Evolutionary conservation across 2,113 vertebrate genomes (phyloP).

Genomic region (Tragulus kanchil): DNA sequence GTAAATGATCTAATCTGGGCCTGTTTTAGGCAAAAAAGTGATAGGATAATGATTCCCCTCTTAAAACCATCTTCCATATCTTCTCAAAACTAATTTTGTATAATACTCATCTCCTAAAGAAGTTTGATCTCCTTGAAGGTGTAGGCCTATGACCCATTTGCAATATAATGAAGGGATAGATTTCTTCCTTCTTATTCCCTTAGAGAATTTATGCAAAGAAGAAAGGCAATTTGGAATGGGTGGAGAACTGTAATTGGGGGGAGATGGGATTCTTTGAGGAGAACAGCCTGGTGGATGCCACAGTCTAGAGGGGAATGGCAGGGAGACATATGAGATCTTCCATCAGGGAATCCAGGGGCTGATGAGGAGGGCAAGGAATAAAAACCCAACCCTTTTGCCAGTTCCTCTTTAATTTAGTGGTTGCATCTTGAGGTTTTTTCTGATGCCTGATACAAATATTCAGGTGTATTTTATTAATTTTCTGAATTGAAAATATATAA

Average conservation of each 20-base stretch:
- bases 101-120: conserved; percentile 15
- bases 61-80: neutral
- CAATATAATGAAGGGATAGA: neutral
- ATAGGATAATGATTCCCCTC: neutral
- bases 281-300: neutral
- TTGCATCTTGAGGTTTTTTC: neutral
- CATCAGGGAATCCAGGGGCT: neutral
- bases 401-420: neutral
- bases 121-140: neutral
- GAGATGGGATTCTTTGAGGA: neutral
- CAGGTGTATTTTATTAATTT: neutral
- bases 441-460: neutral
- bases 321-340: neutral
- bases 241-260: neutral
- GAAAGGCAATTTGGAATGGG: neutral
- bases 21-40: neutral
- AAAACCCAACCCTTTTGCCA: neutral
- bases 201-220: neutral
- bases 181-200: neutral
- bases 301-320: neutral
- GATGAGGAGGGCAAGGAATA: neutral
- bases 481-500: conserved; percentile 38
- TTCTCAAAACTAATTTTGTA: conserved; percentile 53
- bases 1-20: conserved; percentile 23
- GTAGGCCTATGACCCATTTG: neutral